Evolutionary conservation across 2,797 vertebrate species (phyloP).

Genomic region (Acestrorhynchus altus): DNA sequence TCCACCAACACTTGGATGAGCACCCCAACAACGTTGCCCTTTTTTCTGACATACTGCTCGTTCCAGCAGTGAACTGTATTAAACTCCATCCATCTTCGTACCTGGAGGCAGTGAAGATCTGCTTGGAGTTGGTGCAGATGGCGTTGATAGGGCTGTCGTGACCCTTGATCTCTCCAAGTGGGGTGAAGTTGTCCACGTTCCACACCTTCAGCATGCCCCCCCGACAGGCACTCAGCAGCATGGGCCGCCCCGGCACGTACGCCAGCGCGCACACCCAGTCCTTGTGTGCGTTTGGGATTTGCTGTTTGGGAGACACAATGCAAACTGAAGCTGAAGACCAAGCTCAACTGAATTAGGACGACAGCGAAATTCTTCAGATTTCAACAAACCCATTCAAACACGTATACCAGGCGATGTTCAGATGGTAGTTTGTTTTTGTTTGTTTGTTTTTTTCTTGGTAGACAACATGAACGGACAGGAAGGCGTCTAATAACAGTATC

Average conservation of each 20-base stretch:
- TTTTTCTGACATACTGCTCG: not conserved
- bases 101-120: constrained; percentile 98
- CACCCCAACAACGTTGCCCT: not conserved
- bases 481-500: too few species aligned
- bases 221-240: constrained; percentile 94
- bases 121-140: constrained; percentile 93
- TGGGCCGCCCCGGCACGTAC: constrained; percentile 88
- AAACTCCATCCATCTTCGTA: constrained; percentile 62
- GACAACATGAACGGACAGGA: too few species aligned
- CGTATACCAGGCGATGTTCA: too few species aligned
- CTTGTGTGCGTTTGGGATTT: constrained; percentile 97
- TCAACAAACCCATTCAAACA: too few species aligned
- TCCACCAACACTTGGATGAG: too few species aligned
- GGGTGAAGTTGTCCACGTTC: constrained; percentile 95
- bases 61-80: not conserved
- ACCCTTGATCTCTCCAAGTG: constrained; percentile 92
- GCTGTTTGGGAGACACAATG: constrained; percentile 75
- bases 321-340: too few species aligned
- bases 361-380: too few species aligned
- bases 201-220: constrained; percentile 94
- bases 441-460: too few species aligned
- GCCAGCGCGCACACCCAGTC: constrained; percentile 98
- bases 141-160: constrained; percentile 98
- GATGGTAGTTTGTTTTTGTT: too few species aligned
- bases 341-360: too few species aligned